Base-by-base conservation (phyloP, 2,888 invertebrate genomes). In the Prosapia bicincta region DNA sequence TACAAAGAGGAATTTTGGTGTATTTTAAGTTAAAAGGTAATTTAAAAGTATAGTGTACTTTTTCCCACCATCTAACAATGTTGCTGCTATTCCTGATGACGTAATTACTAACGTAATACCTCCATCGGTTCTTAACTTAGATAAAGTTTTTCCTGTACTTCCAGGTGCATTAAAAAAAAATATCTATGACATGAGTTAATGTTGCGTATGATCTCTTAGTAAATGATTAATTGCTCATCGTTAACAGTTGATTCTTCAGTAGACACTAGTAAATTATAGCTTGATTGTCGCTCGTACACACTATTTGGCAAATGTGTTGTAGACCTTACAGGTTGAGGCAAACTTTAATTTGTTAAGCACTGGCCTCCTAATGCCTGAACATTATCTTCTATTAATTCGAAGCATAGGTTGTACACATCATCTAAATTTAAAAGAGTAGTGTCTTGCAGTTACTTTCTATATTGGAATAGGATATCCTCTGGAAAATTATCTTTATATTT, bases 121-220 rank as follows among this genome's bases (percentile, higher is more conserved):
- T 54, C 20, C 9, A n/a, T 54, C 5, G 7, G 20, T 54, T 54
- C 54, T 54, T 69, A 83, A 77, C 78, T 82, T 79, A 69, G 81
- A 71, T 13, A 78, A 82, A 84, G 54, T 84, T 81, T 84, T 85
- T 5, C 84, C 84, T 67, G 83, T 83, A 69, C 84, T 84, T 26
- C 84, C 84, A 26, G 84, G 83, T 66, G 83, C 84, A 81, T 84
- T 84, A 9, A 85, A 78, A 84, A 80, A 70, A 78, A 80, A 69
- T 77, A 71, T 26, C 54, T 69, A 67, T 10, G 24, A 26, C n/a
- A 25, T 67, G 66, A 23, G 10, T 25, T 43, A 77, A 32, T 24
- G 70, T 75, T 7, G 66, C 77, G 28, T 26, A 78, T 68, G 38
- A 28, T 26, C 7, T 71, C 38, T 23, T 77, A 2, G 13, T 38